Conservation (phyloP, 2,113 vertebrate species). For the Pelecanus crispus region DNA sequence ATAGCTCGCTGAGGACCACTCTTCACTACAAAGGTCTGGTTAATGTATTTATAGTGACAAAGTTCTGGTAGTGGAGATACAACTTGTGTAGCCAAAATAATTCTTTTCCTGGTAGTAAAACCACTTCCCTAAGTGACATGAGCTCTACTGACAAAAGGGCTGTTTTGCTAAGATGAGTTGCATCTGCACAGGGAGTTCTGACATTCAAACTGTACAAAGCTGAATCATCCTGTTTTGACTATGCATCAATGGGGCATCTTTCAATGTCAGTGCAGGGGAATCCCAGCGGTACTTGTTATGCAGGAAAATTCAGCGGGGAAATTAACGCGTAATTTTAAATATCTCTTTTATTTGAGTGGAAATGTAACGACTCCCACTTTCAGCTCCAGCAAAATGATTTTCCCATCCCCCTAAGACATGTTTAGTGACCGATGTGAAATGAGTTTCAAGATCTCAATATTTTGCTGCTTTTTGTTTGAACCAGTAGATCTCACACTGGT, state of each 20-base stretch:
- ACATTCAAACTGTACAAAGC: background rate
- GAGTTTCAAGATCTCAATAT: background rate
- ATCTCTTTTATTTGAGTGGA: background rate
- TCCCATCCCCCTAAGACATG: background rate
- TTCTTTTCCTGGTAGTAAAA: background rate
- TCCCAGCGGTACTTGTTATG: slow-evolving; percentile 6
- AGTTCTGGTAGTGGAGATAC: background rate
- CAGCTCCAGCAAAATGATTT: background rate
- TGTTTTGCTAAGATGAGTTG: background rate
- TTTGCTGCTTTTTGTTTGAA: background rate
- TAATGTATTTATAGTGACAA: background rate
- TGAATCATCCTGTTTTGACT: slow-evolving; percentile 33
- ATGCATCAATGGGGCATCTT: background rate
- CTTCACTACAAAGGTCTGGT: background rate
- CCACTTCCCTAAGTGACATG: background rate
- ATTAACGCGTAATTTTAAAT: background rate
- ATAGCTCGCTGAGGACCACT: background rate
- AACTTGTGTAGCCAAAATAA: background rate
- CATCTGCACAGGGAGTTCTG: slow-evolving; percentile 6
- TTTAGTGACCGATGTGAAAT: background rate
- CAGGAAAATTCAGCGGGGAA: background rate
- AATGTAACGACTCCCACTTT: background rate
- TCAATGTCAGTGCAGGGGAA: slow-evolving; percentile 12
- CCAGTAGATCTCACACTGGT: background rate
- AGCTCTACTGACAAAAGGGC: background rate